Percentiles rank a stretch among this genome's conserved stretches.
These are phyloP conservation scores for Quiscalus mexicanus DNA, from an alignment of 2,113 vertebrate species.

Conservation along the genomic window DNA sequence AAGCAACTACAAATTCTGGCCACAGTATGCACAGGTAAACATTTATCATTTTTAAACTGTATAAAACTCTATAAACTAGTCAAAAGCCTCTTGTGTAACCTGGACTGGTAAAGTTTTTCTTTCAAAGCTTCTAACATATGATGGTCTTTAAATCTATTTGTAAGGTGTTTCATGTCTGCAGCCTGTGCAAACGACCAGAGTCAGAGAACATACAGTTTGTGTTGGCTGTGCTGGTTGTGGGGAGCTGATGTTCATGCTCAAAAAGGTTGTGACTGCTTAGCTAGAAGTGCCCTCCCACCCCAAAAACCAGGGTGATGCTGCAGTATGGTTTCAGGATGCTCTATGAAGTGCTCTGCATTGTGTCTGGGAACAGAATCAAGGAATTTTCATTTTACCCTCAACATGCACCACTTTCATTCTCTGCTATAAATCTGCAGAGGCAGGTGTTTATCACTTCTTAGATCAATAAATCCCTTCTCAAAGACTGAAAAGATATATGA, in stretches of 20 bases:
- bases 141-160: not conserved
- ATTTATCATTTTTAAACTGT: not conserved
- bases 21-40: not conserved
- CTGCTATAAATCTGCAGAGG: conserved; percentile 51
- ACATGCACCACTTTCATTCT: conserved; percentile 15
- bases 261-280: not conserved
- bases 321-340: conserved; percentile 1
- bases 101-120: not conserved
- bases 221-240: not conserved
- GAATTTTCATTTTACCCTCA: conserved; percentile 51
- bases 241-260: rapidly evolving
- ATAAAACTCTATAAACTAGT: not conserved
- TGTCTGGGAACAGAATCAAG: conserved; percentile 39
- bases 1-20: not conserved
- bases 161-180: not conserved
- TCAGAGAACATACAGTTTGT: rapidly evolving
- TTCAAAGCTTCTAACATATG: not conserved
- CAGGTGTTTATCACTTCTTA: conserved; percentile 65
- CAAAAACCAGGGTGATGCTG: not conserved
- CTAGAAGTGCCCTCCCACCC: not conserved
- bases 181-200: not conserved
- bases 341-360: conserved; percentile 21
- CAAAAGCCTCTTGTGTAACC: not conserved
- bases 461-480: conserved; percentile 66
- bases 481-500: conserved; percentile 48